Conservation (phyloP, 23 tunicate species). For the Halocynthia aurantium region DNA sequence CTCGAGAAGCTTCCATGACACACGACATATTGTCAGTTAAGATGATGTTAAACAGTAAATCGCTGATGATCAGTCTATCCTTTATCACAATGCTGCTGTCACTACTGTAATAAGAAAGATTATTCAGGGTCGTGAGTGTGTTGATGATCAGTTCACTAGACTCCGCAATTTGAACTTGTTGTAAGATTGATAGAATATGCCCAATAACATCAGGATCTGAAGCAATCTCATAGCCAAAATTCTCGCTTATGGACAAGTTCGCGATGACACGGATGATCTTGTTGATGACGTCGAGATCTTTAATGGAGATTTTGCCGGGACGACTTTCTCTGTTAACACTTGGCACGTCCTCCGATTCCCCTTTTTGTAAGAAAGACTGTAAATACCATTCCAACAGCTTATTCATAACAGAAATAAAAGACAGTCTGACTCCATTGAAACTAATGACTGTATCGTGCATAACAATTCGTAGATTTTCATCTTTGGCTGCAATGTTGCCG, state of each 20-base stretch:
- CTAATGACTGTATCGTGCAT: neutral
- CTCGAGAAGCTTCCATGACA: conserved; percentile 66
- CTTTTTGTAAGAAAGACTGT: neutral
- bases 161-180: conserved; percentile 1
- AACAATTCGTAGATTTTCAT: conserved; percentile 29
- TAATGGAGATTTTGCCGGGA: neutral
- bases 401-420: conserved; percentile 8
- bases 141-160: conserved; percentile 62
- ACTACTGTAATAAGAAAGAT: conserved; percentile 60
- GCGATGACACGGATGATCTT: conserved; percentile 75
- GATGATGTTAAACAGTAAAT: conserved; percentile 28
- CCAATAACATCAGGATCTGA: conserved; percentile 18
- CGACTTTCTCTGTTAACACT: neutral
- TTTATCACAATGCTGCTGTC: conserved; percentile 24
- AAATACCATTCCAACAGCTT: neutral
- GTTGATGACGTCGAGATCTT: conserved; percentile 43
- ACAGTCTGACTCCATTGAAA: neutral
- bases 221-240: conserved; percentile 52
- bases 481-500: conserved; percentile 59
- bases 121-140: conserved; percentile 52
- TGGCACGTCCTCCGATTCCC: neutral
- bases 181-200: neutral
- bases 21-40: conserved; percentile 47
- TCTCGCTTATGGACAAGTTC: conserved; percentile 54
- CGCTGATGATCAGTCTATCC: conserved; percentile 29